These are phyloP conservation scores for Anomalospiza imberbis DNA, from an alignment of 2,797 vertebrate genomes.

Conservation along the genomic window DNA sequence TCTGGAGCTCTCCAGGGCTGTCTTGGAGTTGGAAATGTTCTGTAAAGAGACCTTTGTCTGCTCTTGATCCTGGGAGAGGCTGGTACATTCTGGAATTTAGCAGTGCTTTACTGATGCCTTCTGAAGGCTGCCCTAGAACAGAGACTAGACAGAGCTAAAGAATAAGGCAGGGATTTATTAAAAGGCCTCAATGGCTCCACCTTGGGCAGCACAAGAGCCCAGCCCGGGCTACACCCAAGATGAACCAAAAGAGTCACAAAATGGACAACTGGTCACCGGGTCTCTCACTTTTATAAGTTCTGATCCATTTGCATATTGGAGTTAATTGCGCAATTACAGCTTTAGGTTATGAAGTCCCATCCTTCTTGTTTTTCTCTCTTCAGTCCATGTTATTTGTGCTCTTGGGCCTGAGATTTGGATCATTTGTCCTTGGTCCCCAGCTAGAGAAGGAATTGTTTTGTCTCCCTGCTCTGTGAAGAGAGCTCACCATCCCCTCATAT, in stretches of 20 bases:
- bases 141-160: rapidly evolving
- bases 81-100: neutral
- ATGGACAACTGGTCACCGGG: rapidly evolving
- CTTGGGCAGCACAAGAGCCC: neutral
- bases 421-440: neutral
- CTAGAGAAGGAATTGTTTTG: neutral
- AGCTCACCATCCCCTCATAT: neutral
- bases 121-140: neutral
- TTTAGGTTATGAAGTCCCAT: rapidly evolving
- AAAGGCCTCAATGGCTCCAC: neutral
- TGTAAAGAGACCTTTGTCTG: neutral
- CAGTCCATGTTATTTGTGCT: rapidly evolving
- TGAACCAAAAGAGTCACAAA: neutral
- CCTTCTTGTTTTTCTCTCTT: neutral
- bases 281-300: neutral
- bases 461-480: neutral
- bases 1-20: neutral
- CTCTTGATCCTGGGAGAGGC: neutral
- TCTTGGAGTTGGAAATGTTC: neutral
- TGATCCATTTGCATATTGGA: neutral
- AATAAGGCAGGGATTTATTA: neutral
- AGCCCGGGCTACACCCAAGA: neutral
- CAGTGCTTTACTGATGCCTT: neutral
- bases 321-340: neutral
- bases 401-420: neutral